Conservation (phyloP, 2,113 vertebrate genomes). For the Oreotrochilus melanogaster region DNA sequence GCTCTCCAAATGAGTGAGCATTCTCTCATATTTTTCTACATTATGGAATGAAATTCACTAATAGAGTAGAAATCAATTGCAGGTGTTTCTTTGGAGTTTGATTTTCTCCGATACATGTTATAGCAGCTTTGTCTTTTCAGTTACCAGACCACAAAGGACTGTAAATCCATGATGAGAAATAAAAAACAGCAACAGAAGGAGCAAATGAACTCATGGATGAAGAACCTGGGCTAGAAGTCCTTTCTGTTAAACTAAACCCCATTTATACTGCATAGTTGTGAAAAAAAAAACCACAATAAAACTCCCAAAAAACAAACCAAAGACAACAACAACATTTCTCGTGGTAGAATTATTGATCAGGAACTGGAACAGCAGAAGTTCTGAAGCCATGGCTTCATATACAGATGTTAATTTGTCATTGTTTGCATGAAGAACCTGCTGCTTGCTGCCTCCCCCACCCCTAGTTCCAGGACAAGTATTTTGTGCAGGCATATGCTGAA, state of each 20-base stretch:
- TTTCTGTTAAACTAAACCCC: neutral
- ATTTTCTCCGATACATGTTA: neutral
- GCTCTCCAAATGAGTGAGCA: neutral
- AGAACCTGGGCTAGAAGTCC: neutral
- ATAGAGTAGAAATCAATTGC: neutral
- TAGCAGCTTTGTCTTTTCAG: neutral
- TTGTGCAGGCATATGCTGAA: neutral
- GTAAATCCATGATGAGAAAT: neutral
- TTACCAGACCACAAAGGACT: neutral
- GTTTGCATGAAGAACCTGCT: neutral
- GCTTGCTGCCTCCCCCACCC: no score
- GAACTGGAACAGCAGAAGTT: neutral
- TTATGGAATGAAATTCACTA: neutral
- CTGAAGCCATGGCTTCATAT: neutral
- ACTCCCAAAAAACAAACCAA: neutral
- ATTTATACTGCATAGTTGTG: neutral
- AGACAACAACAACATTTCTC: neutral
- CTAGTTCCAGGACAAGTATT: neutral
- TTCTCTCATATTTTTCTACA: neutral
- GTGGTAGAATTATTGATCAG: neutral
- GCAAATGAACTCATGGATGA: neutral
- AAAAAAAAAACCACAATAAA: neutral
- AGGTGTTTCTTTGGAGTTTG: slow-evolving; percentile 7
- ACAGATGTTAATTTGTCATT: neutral
- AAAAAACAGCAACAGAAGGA: neutral